These are phyloP conservation scores for Megaceryle torquata DNA, from an alignment of 2,113 vertebrate species.

Conservation along the genomic window DNA sequence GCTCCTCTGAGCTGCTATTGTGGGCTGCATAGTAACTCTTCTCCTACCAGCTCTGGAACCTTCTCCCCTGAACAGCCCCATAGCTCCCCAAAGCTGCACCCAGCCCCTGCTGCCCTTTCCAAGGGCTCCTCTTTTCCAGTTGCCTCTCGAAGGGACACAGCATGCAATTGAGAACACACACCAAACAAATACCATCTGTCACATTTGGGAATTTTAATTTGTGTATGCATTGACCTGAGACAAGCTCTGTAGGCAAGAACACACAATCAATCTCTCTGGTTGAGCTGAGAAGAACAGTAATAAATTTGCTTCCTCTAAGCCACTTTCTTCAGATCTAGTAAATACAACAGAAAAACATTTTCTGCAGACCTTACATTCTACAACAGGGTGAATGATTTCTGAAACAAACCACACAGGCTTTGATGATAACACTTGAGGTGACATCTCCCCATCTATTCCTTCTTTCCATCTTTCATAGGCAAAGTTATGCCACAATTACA, in stretches of 20 bases:
- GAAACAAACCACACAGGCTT: not conserved
- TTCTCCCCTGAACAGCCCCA: not conserved
- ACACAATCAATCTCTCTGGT: not conserved
- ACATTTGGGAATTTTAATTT: slow-evolving; percentile 7
- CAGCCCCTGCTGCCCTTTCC: not conserved
- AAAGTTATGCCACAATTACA: not conserved
- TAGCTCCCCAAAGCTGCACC: not conserved
- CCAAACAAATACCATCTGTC: slow-evolving; percentile 46
- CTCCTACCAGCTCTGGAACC: not conserved
- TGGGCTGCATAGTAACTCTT: not conserved
- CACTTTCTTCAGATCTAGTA: not conserved
- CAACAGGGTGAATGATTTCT: not conserved
- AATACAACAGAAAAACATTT: not conserved
- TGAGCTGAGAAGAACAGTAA: not conserved
- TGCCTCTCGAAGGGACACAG: not conserved
- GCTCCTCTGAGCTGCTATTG: not conserved
- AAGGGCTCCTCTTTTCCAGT: not conserved
- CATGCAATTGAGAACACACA: not conserved
- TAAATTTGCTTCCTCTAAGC: not conserved
- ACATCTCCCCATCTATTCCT: not conserved
- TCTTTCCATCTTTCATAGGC: not conserved
- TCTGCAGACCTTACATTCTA: not conserved
- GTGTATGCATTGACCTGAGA: slow-evolving; percentile 41
- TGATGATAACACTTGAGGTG: not conserved
- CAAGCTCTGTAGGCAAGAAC: slow-evolving; percentile 25